Base-by-base conservation (phyloP, 2,888 invertebrate species). In the Toxonevra muliebris region DNA sequence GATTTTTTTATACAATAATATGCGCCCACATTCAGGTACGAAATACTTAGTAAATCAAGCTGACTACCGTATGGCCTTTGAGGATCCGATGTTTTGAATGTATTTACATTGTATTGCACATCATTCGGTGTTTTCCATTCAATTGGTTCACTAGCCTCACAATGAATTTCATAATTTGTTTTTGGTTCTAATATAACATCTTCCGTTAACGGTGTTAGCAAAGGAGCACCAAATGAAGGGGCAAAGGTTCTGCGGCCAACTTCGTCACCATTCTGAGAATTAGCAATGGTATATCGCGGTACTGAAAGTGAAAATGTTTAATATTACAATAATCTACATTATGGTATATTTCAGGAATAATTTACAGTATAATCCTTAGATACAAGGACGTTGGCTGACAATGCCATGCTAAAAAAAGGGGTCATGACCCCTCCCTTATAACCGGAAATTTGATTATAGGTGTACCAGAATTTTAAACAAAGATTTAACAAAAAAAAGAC, bases 1-100 rank as follows among this genome's bases (percentile, higher is more conserved):
- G 75, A 67, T 3, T 82, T 77, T 74, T 88, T 87, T 61, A 86
- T 84, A 76, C 89, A 90, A 70, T 87, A 88, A 74, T 88, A 89
- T 77, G 86, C 88, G 58, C 88, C 89, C 65, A 89, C 88, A 62
- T 87, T 82, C 19, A 82, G 82, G 15, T 84, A 84, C 55, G 86
- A 83, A 3, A 89, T 86, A 61, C 87, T 82, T 57, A 75, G 77
- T 40, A 90, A 74, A 52, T 87, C 82, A 43, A 91, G 80, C 63
- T 82, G 81, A 57, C 86, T 82, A 72, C 87, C 87, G 76, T 85
- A 88, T 66, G 77, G 79, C 2, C 80, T 74, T 3, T 69, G 60
- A 1, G 73, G 71, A 70, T 82, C 79, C 8, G 73, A 70, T 0
- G 75, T 74, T 15, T 76, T 73, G 30, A 76, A 72, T 1, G 43